Base-by-base conservation (phyloP, 1,140 invertebrate species). In the Pogonus chalceus region DNA sequence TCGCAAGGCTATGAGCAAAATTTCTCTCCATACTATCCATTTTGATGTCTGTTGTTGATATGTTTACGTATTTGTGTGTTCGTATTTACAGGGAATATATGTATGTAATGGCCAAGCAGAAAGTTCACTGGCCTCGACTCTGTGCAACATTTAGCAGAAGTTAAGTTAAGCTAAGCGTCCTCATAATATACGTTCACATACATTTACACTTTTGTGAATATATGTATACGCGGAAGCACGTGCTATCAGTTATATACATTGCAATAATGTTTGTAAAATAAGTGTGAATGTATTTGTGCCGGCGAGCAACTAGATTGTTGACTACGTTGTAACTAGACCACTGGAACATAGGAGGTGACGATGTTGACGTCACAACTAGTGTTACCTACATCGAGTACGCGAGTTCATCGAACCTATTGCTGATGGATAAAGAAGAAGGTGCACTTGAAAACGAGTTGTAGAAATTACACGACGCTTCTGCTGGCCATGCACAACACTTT, bases 281-380 rank as follows among this genome's bases (percentile, higher is more conserved):
- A 4, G 18, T 43, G 37, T 43, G 18, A 12, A 16, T 43, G 37
- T 43, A 16, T 43, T 7, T 43, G 37, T 43, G 37, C 9, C 18
- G 9, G 3, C 3, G 18, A 43, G 37, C 37, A 43, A 43, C 37
- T 43, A 43, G 37, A 43, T 12, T 43, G 37, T 18, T 43, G 37
- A 16, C 18, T 43, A n/a, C n/a, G 37, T 18, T 35, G 56, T 52
- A 57, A 57, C 52, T 57, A 57, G 56, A 57, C 56, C 56, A 57
- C 51, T 57, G 52, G 56, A 57, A 57, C 56, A 57, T 54, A 43
- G 48, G 52, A 53, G 56, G 56, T 54, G 56, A 57, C 51, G 43
- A 46, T 35, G 20, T 46, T 57, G 56, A 54, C 56, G 56, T 57
- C 56, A 54, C 56, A 53, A 43, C 37, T 51, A 35, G 35, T 57